Base-by-base conservation (phyloP, 2,797 vertebrate genomes). In the Helicolenus hilgendorfi region DNA sequence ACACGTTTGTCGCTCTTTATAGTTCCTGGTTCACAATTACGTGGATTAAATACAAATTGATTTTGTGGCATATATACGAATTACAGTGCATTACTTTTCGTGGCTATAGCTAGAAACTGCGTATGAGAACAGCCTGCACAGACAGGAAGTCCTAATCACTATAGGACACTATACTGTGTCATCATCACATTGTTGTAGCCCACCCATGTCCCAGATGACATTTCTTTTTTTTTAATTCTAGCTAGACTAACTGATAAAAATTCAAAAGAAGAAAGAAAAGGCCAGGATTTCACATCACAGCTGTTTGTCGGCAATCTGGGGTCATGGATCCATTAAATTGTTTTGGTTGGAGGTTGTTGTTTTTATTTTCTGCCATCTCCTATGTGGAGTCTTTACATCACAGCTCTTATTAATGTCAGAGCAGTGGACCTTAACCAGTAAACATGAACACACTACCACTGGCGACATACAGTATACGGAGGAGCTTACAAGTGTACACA, bases 381-480 rank as follows among this genome's bases (percentile, higher is more conserved):
- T 73, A 11, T 84, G 31, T 27, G 20, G 56, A 79, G 41, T 72
- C 72, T 86, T 92, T 89, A 86, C 45, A 83, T 89, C 83, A 89
- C 59, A 31, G 45, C 41, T 62, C 67, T 89, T 86, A 89, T 91
- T 94, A 77, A 90, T 88, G 88, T 93, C 90, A 90, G 73, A 35
- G 38, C 56, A 77, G 41, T 56, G 41, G 77, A 91, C 79, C 70
- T 64, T 31, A 86, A 63, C 75, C 84, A 81, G 75, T 38, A 77
- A 84, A 85, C 67, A 77, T 31, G 22, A 81, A 84, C 83, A 81
- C 18, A n/a, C 60, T 35, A 45, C 41, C 29, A 20, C 41, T 76
- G 76, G 73, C 5, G 10, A 86, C 55, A 79, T 56, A 35, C 11
- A 15, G 33, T 59, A 24, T 20, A 68, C 29, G 22, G 33, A 89